Conservation (phyloP, 2,797 vertebrate species). For the Cryptoblepharus egeriae region DNA sequence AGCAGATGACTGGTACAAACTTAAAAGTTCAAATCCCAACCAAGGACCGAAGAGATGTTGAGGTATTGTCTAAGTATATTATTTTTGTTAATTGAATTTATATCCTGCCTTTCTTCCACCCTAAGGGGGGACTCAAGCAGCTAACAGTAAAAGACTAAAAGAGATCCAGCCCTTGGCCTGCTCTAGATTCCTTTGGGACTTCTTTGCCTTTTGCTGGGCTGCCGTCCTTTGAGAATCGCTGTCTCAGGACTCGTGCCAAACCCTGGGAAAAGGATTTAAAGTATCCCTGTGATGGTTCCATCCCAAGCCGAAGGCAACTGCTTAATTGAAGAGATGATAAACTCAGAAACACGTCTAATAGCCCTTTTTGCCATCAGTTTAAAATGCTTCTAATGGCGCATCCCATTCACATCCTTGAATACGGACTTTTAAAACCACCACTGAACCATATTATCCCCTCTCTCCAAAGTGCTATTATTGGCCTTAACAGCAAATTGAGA, state of each 20-base stretch:
- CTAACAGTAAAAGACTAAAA: no score
- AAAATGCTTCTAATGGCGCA: conserved; percentile 48
- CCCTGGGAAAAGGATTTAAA: neutral
- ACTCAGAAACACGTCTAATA: neutral
- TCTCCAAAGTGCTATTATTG: conserved; percentile 60
- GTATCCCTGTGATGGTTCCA: neutral
- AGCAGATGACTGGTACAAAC: no score
- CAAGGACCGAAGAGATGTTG: no score
- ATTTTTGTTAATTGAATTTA: no score
- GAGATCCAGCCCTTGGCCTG: no score
- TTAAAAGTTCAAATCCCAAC: no score
- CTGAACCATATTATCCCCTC: conserved; percentile 47
- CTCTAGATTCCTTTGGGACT: neutral
- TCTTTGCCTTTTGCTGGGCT: neutral
- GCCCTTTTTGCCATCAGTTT: conserved; percentile 33
- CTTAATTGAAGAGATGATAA: conserved; percentile 18
- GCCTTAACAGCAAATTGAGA: conserved; percentile 45
- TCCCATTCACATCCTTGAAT: conserved; percentile 50
- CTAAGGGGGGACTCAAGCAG: no score
- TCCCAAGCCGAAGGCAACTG: neutral
- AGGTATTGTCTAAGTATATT: no score
- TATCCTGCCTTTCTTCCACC: no score
- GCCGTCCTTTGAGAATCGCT: neutral
- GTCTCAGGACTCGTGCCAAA: neutral
- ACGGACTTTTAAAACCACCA: conserved; percentile 56